phyloP scores from a whole-genome alignment of 2,797 vertebrate genomes.

The Babyrousa celebensis region DNA sequence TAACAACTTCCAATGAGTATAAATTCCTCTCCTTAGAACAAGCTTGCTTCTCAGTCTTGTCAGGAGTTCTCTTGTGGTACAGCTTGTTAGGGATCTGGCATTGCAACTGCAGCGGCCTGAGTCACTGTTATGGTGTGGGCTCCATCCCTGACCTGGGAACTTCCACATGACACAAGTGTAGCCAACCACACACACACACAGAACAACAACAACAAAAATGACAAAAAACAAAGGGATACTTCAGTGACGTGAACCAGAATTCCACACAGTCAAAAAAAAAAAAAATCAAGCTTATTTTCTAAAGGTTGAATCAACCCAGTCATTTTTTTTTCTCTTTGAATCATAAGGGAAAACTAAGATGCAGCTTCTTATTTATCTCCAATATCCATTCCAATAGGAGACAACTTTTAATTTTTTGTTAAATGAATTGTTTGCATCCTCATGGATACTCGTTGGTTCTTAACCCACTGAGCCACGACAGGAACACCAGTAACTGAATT shows the following conservation, averaged over 20 bases:
- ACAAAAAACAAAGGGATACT: not conserved
- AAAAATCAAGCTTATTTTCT: not conserved
- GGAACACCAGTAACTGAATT: too few species aligned
- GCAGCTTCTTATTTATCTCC: not conserved
- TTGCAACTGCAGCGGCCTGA: too few species aligned
- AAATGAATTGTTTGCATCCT: not conserved
- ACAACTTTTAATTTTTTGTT: not conserved
- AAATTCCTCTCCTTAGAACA: not conserved
- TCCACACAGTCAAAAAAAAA: not conserved
- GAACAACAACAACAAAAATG: too few species aligned
- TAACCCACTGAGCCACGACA: too few species aligned
- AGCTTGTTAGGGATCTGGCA: too few species aligned
- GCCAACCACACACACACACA: too few species aligned
- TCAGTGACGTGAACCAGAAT: not conserved
- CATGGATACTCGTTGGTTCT: too few species aligned
- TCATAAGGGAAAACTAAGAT: not conserved
- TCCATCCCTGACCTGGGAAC: too few species aligned
- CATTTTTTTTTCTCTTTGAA: not conserved
- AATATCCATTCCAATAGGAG: not conserved
- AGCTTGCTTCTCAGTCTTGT: not conserved
- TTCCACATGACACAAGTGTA: too few species aligned
- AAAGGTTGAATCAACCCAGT: not conserved
- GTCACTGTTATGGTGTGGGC: too few species aligned
- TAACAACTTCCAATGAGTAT: not conserved
- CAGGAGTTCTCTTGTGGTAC: too few species aligned